Evolutionary conservation across 1,140 invertebrate species (phyloP), one percentile per base, ranked within the genome.

Genomic region (Lepidotrigona ventralis): DNA sequence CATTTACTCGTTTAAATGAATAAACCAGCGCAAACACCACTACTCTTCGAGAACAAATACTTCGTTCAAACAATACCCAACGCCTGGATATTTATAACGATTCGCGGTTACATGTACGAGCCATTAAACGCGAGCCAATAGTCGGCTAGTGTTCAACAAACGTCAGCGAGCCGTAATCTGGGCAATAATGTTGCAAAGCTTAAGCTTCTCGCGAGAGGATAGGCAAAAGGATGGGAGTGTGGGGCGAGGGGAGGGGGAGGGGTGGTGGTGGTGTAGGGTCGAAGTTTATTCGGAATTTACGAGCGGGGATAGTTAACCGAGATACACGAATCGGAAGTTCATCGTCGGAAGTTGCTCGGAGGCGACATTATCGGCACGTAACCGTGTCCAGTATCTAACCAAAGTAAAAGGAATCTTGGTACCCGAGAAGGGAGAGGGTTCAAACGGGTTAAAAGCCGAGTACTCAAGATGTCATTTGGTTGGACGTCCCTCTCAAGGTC

Each of bases 401-500:
- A 26, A 46, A 51, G 76, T 51, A 79, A 64, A 71, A 58, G 70
- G 71, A 68, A 54, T 46, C 21, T 51, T 56, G 58, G 60, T 26
- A 60, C 12, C 58, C 23, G 6, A 33, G 64, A 51, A 23, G 58
- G 23, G 58, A 23, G 58, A 12, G 19, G 39, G n/a, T 33, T 6
- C 26, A n/a, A 33, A 23, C 70, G 79, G 76, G 83, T 75, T 84
- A 80, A 84, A 83, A 83, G 77, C 77, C 23, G 69, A 72, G 70
- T 63, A 75, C 69, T 81, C 83, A 68, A 89, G 87, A 86, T 85
- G 84, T 89, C 84, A 88, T 89, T 88, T 86, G 80, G 82, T 89
- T 79, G 87, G 87, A 89, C 87, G 81, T 89, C 76, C 77, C 87
- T 88, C 81, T 84, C 79, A 86, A 88, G 87, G 87, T 89, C 85